Evolutionary conservation across 2,888 invertebrate species (phyloP), one percentile per base, ranked within the genome.

Genomic region (Rotaria magnacalcarata): DNA sequence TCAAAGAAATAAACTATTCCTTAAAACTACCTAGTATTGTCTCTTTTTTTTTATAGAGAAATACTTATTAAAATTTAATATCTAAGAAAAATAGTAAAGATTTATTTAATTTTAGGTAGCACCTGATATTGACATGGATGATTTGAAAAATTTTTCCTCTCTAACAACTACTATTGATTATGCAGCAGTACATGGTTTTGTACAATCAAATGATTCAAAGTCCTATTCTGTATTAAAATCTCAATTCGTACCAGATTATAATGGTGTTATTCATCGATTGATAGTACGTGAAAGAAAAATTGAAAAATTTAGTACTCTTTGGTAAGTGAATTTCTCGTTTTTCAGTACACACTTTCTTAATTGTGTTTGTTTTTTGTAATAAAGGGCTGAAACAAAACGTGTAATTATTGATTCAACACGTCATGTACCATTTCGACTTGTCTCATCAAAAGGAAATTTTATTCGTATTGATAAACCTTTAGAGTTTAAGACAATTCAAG

Each of bases 401-500:
- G 3, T 80, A 47, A n/a, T 80, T n/a, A n/a, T 24, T n/a, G 80
- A 43, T 47, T 0, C 11, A 80, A 47, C 47, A 47, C 80, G 47
- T n/a, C 19, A 43, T 47, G 80, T 80, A 47, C 80, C 80, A 47
- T 47, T 80, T 43, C 80, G 80, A n/a, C 24, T 80, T 8, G 47
- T 24, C 11, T 80, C 80, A 11, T 24, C 80, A 21, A 80, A 47
- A 24, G 80, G 80, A 43, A 47, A 80, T n/a, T 80, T 11, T 47
- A 14, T 80, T 80, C 47, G 47, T 47, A 80, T 80, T 80, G 80
- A 80, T 11, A 43, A 80, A 47, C 80, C 80, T n/a, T 47, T 80
- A n/a, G 47, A 24, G 24, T 80, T 80, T 6, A 47, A 4, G 5
- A 24, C 80, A 24, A 47, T 80, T 6, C 0, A 43, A 80, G 80